Conservation (phyloP, 2,888 invertebrate genomes). For the Mactromeris polynyma region DNA sequence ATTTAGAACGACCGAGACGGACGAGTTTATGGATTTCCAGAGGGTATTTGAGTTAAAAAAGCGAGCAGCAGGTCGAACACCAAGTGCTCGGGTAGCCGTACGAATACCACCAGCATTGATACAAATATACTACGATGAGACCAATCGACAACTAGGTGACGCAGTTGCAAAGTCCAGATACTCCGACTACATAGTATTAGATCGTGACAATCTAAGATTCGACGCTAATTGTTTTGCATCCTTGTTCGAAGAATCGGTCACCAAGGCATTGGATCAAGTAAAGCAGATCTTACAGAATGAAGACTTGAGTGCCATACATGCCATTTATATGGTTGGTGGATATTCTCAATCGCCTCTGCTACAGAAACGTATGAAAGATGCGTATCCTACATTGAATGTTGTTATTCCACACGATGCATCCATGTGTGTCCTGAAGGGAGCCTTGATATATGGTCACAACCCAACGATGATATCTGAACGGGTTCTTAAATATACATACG, state of each 20-base stretch:
- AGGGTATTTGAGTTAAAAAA: conserved; percentile 54
- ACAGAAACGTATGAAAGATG: conserved; percentile 23
- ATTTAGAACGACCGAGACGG: conserved; percentile 41
- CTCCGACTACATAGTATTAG: background rate
- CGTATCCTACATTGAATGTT: background rate
- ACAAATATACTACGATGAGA: background rate
- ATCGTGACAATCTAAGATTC: conserved; percentile 18
- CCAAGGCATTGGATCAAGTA: background rate
- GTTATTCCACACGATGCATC: conserved; percentile 35
- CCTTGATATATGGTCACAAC: conserved; percentile 35
- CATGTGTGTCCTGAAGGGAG: conserved; percentile 25
- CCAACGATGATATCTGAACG: conserved; percentile 14
- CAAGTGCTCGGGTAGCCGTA: background rate
- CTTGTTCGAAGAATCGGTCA: conserved; percentile 28
- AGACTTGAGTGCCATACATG: background rate
- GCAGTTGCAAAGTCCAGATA: conserved; percentile 14
- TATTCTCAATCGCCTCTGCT: conserved; percentile 40
- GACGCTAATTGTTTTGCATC: background rate
- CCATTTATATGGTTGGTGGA: conserved; percentile 52
- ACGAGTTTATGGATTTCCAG: conserved; percentile 47
- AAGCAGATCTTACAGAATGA: conserved; percentile 14
- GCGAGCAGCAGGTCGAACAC: conserved; percentile 9
- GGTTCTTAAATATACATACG: conserved; percentile 38
- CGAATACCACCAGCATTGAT: conserved; percentile 2
- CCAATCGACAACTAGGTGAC: background rate